Conservation (phyloP, 2,113 vertebrate genomes). For the Indicator maculatus region DNA sequence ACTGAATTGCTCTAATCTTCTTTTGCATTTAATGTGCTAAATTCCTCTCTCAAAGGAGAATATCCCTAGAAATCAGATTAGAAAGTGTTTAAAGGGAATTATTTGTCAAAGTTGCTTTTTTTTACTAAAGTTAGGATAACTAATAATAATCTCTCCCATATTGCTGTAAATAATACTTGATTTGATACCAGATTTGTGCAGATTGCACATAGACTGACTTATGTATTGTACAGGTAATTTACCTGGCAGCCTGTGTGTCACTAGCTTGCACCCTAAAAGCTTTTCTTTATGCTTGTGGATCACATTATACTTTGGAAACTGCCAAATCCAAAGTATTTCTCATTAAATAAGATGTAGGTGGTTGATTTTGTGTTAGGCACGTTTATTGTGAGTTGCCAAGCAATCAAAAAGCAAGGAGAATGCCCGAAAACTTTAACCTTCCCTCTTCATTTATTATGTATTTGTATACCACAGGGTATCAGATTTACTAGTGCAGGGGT, state of each 20-base stretch:
- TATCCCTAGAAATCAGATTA: constrained; percentile 76
- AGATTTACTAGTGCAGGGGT: neutral
- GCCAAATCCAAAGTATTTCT: neutral
- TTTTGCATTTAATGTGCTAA: constrained; percentile 70
- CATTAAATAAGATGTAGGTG: neutral
- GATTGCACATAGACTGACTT: neutral
- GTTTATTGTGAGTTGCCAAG: neutral
- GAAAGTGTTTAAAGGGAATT: constrained; percentile 70
- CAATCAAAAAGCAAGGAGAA: neutral
- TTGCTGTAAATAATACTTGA: neutral
- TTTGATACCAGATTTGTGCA: constrained; percentile 1
- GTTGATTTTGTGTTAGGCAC: neutral
- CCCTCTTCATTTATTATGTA: neutral
- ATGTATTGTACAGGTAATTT: neutral
- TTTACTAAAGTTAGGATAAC: constrained; percentile 34
- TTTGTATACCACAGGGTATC: neutral
- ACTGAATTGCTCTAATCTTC: constrained; percentile 67
- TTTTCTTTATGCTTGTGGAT: neutral
- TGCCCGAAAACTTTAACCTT: neutral
- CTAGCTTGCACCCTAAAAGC: neutral
- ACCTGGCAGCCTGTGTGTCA: neutral
- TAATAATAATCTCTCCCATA: constrained; percentile 40
- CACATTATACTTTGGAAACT: neutral
- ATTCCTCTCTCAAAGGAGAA: constrained; percentile 64
- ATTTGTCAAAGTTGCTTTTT: constrained; percentile 58